Evolutionary conservation across 2,888 invertebrate species (phyloP), one percentile per base, ranked within the genome.

Genomic region (Listrodromus nycthemerus): DNA sequence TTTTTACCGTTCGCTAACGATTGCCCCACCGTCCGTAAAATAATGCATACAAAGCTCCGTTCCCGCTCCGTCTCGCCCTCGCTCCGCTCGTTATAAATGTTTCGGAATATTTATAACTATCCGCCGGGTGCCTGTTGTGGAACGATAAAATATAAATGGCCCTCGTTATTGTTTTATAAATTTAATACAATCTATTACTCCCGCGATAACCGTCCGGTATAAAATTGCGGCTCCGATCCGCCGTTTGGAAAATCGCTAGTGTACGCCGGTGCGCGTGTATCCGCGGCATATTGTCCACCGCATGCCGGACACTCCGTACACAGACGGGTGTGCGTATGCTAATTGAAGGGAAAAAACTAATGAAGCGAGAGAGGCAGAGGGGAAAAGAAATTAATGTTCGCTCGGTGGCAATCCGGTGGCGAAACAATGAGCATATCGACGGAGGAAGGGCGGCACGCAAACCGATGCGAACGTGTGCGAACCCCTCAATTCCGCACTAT

Each of bases 161-260:
- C 78, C 82, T 78, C 82, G 78, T 82, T 82, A 82, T 82, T 82
- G 78, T 82, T 82, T 82, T 82, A 82, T 82, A 74, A 82, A 82
- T 82, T 82, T 24, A 82, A 82, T 78, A 78, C 78, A 82, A 82
- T 82, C 78, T 82, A 82, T 82, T 78, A 74, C 74, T 73, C 67
- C 41, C 73, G 63, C 77, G 58, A 78, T 78, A 27, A 78, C 24
- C 78, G 73, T 82, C 16, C 69, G 69, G 63, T 82, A 82, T 78
- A 69, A 82, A 78, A 82, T 74, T 30, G 55, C 33, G 67, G 41
- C 73, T 30, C 30, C 30, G 27, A 24, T n/a, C 16, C 58, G 66
- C 65, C 5, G 41, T 50, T 45, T 71, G 77, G 82, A 82, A 82
- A 78, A 82, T 74, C 73, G 77, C 48, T 30, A 67, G 50, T 52